Conservation (phyloP, 2,797 vertebrate genomes). For the Anguilla marmorata region DNA sequence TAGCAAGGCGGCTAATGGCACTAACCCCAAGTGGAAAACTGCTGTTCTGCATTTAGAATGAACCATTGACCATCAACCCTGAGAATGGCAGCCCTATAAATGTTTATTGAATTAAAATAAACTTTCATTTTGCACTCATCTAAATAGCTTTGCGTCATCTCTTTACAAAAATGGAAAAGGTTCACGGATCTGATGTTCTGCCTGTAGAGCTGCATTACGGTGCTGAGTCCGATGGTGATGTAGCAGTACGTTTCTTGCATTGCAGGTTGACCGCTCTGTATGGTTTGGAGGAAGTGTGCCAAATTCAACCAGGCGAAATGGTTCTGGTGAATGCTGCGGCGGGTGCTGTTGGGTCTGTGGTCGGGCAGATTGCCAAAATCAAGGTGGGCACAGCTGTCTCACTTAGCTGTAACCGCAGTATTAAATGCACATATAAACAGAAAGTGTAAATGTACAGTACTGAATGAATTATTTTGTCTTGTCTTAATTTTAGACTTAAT, state of each 20-base stretch:
- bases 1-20: not conserved
- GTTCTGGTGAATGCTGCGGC: constrained; percentile 87
- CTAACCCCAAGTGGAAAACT: not conserved
- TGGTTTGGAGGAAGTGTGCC: constrained; percentile 82
- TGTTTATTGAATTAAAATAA: not conserved
- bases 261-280: constrained; percentile 85
- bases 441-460: not conserved
- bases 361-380: constrained; percentile 88
- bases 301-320: constrained; percentile 78
- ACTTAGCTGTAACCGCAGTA: not conserved
- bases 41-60: not conserved
- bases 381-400: constrained; percentile 62
- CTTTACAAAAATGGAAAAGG: not conserved
- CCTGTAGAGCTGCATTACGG: not conserved
- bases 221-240: not conserved
- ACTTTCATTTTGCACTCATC: not conserved
- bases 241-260: not conserved
- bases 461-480: not conserved
- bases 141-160: not conserved
- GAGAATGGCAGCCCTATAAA: not conserved
- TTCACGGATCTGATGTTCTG: not conserved
- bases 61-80: not conserved
- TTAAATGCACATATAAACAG: not conserved
- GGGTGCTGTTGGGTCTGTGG: constrained; percentile 85
- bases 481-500: not conserved